Percentiles rank a stretch among this genome's conserved stretches.
Conservation (phyloP, 2,113 vertebrate genomes). For the Psephotus haematonotus region DNA sequence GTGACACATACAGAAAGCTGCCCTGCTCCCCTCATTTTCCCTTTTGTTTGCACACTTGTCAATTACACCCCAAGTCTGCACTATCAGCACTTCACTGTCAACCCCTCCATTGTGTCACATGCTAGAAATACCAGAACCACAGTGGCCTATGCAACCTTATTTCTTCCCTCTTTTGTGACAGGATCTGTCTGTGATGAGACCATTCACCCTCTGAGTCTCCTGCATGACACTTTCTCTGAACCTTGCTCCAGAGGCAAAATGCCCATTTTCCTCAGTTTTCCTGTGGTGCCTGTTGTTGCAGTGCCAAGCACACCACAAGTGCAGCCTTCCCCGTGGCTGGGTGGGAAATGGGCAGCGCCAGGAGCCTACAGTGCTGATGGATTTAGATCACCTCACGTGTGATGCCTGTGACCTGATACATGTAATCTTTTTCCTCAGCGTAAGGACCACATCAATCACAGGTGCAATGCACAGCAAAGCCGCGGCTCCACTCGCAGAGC, state of each 20-base stretch:
- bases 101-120: accelerated
- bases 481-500: neutral
- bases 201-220: accelerated
- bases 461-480: accelerated
- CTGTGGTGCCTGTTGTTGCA: neutral
- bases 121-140: neutral
- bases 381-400: accelerated
- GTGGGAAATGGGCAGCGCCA: accelerated
- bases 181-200: accelerated
- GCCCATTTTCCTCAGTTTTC: accelerated
- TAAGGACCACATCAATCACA: accelerated
- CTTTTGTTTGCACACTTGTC: neutral
- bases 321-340: neutral
- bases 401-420: accelerated
- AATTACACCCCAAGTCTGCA: neutral
- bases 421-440: accelerated
- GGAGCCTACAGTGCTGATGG: neutral
- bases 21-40: neutral
- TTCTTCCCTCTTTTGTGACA: neutral
- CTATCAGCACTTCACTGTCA: neutral
- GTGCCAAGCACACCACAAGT: neutral
- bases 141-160: too few relatives aligned
- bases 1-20: neutral
- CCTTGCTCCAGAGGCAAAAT: neutral
- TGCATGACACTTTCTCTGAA: accelerated